Evolutionary conservation across 1,140 invertebrate genomes (phyloP).

Genomic region (Leucophenga varia): DNA sequence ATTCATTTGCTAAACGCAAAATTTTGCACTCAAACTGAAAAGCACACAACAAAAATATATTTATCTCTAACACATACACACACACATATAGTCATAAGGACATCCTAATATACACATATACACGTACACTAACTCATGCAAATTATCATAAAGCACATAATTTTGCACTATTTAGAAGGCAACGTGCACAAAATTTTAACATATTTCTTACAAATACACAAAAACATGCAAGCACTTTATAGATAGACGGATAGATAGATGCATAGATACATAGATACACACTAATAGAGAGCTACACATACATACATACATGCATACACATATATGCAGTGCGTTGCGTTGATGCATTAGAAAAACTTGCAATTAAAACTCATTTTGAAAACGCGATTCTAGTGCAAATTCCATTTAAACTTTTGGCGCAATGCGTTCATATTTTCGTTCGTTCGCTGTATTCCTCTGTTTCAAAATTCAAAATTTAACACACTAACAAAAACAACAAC

Average conservation of each 20-base stretch:
- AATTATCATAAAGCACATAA: slow-evolving; percentile 50
- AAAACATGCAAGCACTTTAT: too few relatives aligned
- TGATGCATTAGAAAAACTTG: slow-evolving; percentile 47
- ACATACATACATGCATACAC: background rate
- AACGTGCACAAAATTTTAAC: slow-evolving; percentile 29
- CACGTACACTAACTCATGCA: too few relatives aligned
- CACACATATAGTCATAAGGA: too few relatives aligned
- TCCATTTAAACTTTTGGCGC: slow-evolving; percentile 43
- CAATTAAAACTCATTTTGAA: slow-evolving; percentile 53
- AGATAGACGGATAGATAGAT: background rate
- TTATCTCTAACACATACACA: slow-evolving; percentile 2
- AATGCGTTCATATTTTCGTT: too few relatives aligned
- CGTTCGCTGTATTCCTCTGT: too few relatives aligned
- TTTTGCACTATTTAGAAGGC: slow-evolving; percentile 34
- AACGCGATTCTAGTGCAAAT: slow-evolving; percentile 46
- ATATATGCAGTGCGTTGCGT: slow-evolving; percentile 20
- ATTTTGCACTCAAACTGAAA: background rate
- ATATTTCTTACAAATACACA: slow-evolving; percentile 11
- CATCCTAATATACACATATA: too few relatives aligned
- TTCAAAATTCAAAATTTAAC: slow-evolving; percentile 37
- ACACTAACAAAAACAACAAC: slow-evolving; percentile 8
- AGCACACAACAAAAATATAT: background rate
- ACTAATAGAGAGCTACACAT: slow-evolving; percentile 6
- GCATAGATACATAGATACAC: slow-evolving; percentile 6
- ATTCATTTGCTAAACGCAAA: too few relatives aligned